phyloP scores from a whole-genome alignment of 2,113 vertebrate genomes.

The Macaca mulatta region DNA sequence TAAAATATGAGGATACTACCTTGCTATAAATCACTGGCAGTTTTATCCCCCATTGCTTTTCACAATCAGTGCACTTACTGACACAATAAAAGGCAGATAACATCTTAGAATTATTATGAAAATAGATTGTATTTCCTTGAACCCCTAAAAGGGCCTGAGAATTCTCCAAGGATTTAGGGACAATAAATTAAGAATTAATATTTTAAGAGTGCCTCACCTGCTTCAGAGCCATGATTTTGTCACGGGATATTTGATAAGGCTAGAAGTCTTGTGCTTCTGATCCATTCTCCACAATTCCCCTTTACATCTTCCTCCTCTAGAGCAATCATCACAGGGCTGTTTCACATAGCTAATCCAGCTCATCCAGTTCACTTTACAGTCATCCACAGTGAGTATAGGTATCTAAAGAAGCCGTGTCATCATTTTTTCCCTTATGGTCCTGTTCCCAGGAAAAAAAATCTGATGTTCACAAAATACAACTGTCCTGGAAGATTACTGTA shows the following conservation, averaged over 20 bases:
- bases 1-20: neutral
- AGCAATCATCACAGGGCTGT: neutral
- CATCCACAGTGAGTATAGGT: neutral
- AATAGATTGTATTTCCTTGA: neutral
- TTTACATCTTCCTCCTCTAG: neutral
- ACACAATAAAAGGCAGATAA: neutral
- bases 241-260: neutral
- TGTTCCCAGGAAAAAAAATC: neutral
- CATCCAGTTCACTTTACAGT: neutral
- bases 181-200: neutral
- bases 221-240: neutral
- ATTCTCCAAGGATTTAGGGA: neutral
- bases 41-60: neutral
- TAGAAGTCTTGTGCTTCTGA: neutral
- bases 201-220: neutral
- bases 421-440: neutral
- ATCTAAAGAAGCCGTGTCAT: neutral
- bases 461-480: neutral
- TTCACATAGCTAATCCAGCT: neutral
- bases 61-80: neutral
- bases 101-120: neutral
- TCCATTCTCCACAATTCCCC: neutral
- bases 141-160: neutral
- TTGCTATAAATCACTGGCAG: neutral
- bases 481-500: neutral